Conservation (phyloP, 2,113 vertebrate species). For the Tyrannus savana region DNA sequence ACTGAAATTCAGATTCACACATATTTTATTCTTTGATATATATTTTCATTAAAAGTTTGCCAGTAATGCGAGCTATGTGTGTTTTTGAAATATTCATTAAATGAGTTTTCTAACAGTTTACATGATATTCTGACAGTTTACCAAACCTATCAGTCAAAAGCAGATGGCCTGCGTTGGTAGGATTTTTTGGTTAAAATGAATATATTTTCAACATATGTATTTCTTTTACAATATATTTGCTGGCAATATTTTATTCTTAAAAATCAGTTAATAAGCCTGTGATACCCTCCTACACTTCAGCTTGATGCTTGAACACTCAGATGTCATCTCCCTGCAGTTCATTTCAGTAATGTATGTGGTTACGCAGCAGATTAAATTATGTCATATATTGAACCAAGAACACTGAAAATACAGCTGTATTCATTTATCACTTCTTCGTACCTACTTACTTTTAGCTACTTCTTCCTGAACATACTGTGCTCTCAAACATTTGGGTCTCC, state of each 20-base stretch:
- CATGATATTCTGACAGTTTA: conserved; percentile 54
- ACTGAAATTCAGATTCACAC: conserved; percentile 28
- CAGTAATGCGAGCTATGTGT: conserved; percentile 34
- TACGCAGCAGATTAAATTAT: background rate
- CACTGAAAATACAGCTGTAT: background rate
- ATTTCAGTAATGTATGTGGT: background rate
- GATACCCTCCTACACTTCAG: background rate
- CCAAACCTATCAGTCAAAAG: conserved; percentile 60
- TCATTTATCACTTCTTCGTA: background rate
- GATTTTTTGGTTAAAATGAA: conserved; percentile 30
- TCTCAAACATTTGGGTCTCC: background rate
- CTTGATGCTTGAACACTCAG: background rate
- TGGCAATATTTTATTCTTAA: background rate
- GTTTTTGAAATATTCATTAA: conserved; percentile 41
- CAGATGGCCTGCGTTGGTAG: conserved; percentile 50
- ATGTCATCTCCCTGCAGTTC: background rate
- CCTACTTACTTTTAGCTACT: background rate
- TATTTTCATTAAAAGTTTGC: conserved; percentile 59
- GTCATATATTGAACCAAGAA: background rate
- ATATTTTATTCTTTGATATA: conserved; percentile 18
- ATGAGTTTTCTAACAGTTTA: conserved; percentile 62
- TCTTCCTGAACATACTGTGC: background rate
- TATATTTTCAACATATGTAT: conserved; percentile 11
- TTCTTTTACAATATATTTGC: conserved; percentile 10
- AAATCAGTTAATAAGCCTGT: background rate